Conservation (phyloP, 2,888 invertebrate genomes). For the Brachynemurus nebulosus region DNA sequence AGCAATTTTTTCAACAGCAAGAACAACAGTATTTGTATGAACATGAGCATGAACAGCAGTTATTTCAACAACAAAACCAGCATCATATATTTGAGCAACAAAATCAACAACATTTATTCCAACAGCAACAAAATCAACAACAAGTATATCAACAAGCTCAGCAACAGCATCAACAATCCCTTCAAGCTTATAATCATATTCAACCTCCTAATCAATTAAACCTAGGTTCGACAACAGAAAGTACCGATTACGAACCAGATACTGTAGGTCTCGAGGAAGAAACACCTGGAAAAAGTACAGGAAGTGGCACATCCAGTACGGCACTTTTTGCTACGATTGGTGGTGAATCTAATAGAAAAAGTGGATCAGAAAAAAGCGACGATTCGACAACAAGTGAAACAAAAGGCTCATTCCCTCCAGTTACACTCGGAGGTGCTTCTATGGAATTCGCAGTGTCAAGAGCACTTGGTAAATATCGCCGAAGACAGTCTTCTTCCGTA, state of each 20-base stretch:
- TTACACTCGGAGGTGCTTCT: conserved; percentile 49
- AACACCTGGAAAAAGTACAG: conserved; percentile 41
- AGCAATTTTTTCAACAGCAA: conserved; percentile 5
- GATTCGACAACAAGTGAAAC: conserved; percentile 39
- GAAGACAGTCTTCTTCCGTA: conserved; percentile 55
- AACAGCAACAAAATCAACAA: conserved; percentile 32
- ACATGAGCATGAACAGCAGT: conserved; percentile 19
- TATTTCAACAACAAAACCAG: neutral
- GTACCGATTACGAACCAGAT: conserved; percentile 45
- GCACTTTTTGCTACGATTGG: conserved; percentile 60
- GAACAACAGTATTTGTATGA: conserved; percentile 26
- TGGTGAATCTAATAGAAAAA: conserved; percentile 46
- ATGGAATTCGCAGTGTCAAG: conserved; percentile 77
- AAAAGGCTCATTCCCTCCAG: conserved; percentile 34
- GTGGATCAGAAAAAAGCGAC: conserved; percentile 44
- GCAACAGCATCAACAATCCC: neutral
- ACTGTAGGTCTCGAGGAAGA: conserved; percentile 44
- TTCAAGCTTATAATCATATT: conserved; percentile 22
- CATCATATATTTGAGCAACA: too few species aligned
- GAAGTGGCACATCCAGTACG: conserved; percentile 40
- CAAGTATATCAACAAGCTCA: conserved; percentile 30
- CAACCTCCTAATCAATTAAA: conserved; percentile 24
- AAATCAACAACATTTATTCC: conserved; percentile 16
- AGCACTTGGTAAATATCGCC: conserved; percentile 65
- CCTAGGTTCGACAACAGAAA: conserved; percentile 34